Percentiles rank a stretch among this genome's conserved stretches.
Conservation (phyloP, 2,797 vertebrate species). For the Anolis apletophallus region DNA sequence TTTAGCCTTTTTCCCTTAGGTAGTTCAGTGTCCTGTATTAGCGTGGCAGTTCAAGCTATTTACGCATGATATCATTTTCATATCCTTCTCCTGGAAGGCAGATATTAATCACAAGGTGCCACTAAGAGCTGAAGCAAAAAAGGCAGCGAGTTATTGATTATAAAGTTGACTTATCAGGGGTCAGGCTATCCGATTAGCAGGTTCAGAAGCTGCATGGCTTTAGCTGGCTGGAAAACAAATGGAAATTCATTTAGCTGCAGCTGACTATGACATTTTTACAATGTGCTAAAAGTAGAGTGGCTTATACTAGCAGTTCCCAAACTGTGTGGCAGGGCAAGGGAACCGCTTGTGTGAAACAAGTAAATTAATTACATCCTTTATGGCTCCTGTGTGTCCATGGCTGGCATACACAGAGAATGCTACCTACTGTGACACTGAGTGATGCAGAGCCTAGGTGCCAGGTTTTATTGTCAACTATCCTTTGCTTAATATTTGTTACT, state of each 20-base stretch:
- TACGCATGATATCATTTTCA: slow-evolving; percentile 71
- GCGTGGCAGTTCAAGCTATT: slow-evolving; percentile 71
- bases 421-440: background rate
- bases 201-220: slow-evolving; percentile 57
- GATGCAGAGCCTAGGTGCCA: background rate
- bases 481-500: background rate
- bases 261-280: slow-evolving; percentile 22
- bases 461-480: background rate
- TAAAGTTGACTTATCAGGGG: slow-evolving; percentile 70
- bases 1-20: slow-evolving; percentile 71
- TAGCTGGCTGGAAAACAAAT: slow-evolving; percentile 28
- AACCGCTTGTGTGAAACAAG: background rate
- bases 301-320: background rate
- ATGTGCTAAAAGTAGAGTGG: background rate
- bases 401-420: background rate
- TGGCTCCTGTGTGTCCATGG: background rate
- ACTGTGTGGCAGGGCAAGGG: background rate
- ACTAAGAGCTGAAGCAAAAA: slow-evolving; percentile 61
- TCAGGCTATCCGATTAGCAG: slow-evolving; percentile 64
- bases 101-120: slow-evolving; percentile 73
- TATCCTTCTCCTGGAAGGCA: slow-evolving; percentile 69
- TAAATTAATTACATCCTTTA: background rate
- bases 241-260: slow-evolving; percentile 52
- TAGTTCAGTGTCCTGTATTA: slow-evolving; percentile 71
- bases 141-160: slow-evolving; percentile 67